Evolutionary conservation across 2,797 vertebrate species (phyloP), one percentile per base, ranked within the genome.

Genomic region (Paedocypris micromegethes): DNA sequence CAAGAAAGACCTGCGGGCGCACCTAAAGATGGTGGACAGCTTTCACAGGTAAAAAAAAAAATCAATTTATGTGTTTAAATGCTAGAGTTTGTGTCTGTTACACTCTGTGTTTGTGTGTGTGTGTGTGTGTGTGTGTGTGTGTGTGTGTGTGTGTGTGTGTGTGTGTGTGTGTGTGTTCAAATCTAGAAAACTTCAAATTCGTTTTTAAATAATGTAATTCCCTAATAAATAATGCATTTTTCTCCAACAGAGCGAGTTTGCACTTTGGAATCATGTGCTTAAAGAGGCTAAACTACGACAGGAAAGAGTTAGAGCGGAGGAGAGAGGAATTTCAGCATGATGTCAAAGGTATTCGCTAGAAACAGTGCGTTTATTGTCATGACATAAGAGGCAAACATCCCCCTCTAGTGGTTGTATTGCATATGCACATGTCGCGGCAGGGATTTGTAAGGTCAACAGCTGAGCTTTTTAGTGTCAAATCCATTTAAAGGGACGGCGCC

Each of bases 181-280:
- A 23, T 23, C 23, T 23, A 23, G 23, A 23, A 23, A 23, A 23
- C 23, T 23, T 23, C 23, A 23, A 23, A 23, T 23, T 23, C 23
- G 23, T n/a, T n/a, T n/a, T n/a, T n/a, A n/a, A n/a, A n/a, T n/a
- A n/a, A n/a, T n/a, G n/a, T n/a, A 23, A 1, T 1, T 23, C 23
- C 23, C 23, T 23, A 23, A 23, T 23, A 23, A 23, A 23, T 23
- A 2, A 3, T 47, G n/a, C 38, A 48, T 47, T 48, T 2, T 23
- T 7, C 49, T 5, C 64, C 59, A 54, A 46, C 73, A 90, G 95
- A 84, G 91, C 93, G 81, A 97, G 95, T 86, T 89, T 98, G 72
- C 95, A 98, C 83, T 97, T 94, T 0, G 95, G 95, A 72, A 95
- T 97, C 85, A 97, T 97, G 95, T 94, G 94, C 84, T 90, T 98